Percentiles rank a stretch among this genome's conserved stretches.
Evolutionary conservation across 1,140 invertebrate genomes (phyloP).

Genomic region (Megalonaias nervosa): DNA sequence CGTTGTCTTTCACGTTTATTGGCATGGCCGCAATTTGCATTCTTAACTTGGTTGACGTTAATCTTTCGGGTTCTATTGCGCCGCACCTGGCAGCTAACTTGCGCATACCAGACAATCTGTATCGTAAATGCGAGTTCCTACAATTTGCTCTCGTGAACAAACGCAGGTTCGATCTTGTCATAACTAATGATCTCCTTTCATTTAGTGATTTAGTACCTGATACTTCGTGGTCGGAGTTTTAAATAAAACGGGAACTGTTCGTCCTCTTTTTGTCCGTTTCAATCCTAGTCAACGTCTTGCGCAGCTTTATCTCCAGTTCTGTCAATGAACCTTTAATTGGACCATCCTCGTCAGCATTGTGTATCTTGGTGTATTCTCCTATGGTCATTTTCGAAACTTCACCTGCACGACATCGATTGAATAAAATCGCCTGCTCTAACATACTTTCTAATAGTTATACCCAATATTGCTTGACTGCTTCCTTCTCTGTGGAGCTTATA

Average conservation of each 20-base stretch:
- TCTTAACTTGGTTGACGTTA: slow-evolving; percentile 62
- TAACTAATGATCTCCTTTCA: neutral
- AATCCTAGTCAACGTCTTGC: slow-evolving; percentile 2
- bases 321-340: slow-evolving; percentile 10
- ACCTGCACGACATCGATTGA: too few species aligned
- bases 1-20: slow-evolving; percentile 39
- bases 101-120: slow-evolving; percentile 23
- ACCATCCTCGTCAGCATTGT: too few species aligned
- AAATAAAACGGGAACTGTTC: slow-evolving; percentile 29
- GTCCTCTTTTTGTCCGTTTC: slow-evolving; percentile 34
- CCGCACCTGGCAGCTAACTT: slow-evolving; percentile 16
- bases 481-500: too few species aligned
- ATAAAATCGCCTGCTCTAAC: too few species aligned
- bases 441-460: too few species aligned
- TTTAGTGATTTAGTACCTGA: slow-evolving; percentile 12
- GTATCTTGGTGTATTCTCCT: too few species aligned
- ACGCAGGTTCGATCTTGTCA: slow-evolving; percentile 17
- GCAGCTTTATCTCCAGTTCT: slow-evolving; percentile 17
- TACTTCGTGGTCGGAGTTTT: neutral
- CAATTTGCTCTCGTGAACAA: slow-evolving; percentile 30
- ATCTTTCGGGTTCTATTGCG: slow-evolving; percentile 22
- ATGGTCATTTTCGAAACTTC: too few species aligned
- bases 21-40: slow-evolving; percentile 38
- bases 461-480: too few species aligned
- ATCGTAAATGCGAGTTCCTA: slow-evolving; percentile 13